Conservation (phyloP, 2,888 invertebrate species). For the Empis livida region DNA sequence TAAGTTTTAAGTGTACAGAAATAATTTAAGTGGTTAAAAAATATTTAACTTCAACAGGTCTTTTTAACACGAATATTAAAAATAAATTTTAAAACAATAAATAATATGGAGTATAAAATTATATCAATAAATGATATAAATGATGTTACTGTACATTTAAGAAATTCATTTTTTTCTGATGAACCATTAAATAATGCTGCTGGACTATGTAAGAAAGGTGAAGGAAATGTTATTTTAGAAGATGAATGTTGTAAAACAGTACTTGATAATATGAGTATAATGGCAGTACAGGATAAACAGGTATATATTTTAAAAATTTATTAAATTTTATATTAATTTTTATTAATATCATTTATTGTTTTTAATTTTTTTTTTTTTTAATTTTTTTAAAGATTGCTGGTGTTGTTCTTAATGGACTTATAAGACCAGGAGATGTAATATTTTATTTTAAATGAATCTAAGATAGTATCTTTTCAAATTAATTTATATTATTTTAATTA, state of each 20-base stretch:
- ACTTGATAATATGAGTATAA: conserved; percentile 57
- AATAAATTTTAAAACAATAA: too few relatives aligned
- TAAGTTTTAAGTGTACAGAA: too few relatives aligned
- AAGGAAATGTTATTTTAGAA: conserved; percentile 59
- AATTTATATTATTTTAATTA: too few relatives aligned
- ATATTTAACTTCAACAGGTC: too few relatives aligned
- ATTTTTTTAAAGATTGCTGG: conserved; percentile 53
- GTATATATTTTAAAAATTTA: conserved; percentile 35
- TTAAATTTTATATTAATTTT: background rate
- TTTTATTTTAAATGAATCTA: too few relatives aligned
- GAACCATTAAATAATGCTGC: conserved; percentile 72
- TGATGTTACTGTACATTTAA: conserved; percentile 56
- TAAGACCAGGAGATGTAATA: conserved; percentile 48
- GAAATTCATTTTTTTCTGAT: conserved; percentile 66
- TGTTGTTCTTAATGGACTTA: conserved; percentile 64
- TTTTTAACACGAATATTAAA: too few relatives aligned
- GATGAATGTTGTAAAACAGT: conserved; percentile 59
- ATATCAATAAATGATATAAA: conserved; percentile 33
- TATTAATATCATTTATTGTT: background rate
- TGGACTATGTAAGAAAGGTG: conserved; percentile 52
- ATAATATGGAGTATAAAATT: conserved; percentile 28
- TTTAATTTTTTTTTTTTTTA: background rate
- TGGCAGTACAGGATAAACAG: conserved; percentile 50
- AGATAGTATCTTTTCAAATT: too few relatives aligned
- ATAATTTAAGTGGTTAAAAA: too few relatives aligned